phyloP scores from a whole-genome alignment of 2,797 vertebrate genomes.

The Megaceryle alcyon region DNA sequence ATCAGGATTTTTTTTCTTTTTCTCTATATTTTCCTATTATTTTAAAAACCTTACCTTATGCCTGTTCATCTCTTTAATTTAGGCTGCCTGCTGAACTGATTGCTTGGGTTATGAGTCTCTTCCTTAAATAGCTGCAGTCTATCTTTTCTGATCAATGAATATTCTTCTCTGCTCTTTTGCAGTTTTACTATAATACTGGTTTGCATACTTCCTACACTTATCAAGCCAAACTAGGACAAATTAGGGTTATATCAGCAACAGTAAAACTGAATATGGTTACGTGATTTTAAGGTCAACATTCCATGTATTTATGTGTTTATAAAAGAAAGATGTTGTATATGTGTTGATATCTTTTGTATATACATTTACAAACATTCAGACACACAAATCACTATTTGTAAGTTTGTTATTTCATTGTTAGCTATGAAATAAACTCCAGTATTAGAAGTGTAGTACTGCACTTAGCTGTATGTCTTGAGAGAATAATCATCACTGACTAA shows the following conservation, averaged over 20 bases:
- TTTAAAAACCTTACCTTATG: not conserved
- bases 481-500: not conserved
- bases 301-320: not conserved
- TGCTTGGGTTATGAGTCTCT: not conserved
- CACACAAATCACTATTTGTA: not conserved
- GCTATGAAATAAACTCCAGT: not conserved
- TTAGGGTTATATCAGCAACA: not conserved
- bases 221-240: not conserved
- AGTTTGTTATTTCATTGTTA: not conserved
- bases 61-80: not conserved
- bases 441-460: not conserved
- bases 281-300: not conserved
- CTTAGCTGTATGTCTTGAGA: not conserved
- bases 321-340: not conserved
- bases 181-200: too few relatives aligned
- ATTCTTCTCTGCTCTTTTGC: too few relatives aligned
- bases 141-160: too few relatives aligned
- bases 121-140: too few relatives aligned
- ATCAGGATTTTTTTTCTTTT: not conserved
- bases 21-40: not conserved
- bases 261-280: not conserved
- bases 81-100: not conserved
- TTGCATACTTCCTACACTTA: too few relatives aligned
- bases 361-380: not conserved
- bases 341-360: not conserved